Percentiles rank a stretch among this genome's conserved stretches.
Evolutionary conservation across 2,888 invertebrate species (phyloP).

Genomic region (Periphyllus acericola): DNA sequence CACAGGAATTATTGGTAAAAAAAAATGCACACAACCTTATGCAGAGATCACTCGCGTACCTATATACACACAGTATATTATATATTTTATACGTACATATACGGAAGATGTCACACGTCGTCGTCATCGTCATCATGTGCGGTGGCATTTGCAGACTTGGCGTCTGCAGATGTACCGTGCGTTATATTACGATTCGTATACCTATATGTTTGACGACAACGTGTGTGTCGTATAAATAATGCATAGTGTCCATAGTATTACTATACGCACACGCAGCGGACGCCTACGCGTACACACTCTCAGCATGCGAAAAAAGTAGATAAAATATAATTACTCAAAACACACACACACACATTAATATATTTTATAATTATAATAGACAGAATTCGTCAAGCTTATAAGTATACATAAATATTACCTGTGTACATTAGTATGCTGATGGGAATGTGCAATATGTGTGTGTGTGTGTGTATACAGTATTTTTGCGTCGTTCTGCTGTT

Average conservation of each 20-base stretch:
- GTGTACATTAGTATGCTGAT: slow-evolving; percentile 1
- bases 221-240: slow-evolving; percentile 44
- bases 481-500: neutral
- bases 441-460: slow-evolving; percentile 7
- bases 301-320: neutral
- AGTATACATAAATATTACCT: neutral
- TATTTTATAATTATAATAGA: neutral
- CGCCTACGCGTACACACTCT: no score
- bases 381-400: neutral
- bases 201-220: slow-evolving; percentile 6
- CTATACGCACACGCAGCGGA: neutral
- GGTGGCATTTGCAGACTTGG: slow-evolving; percentile 1
- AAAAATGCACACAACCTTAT: neutral
- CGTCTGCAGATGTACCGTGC: slow-evolving; percentile 9
- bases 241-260: neutral
- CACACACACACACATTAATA: neutral
- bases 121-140: slow-evolving; percentile 24
- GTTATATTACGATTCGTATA: neutral
- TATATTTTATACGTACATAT: neutral
- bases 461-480: neutral
- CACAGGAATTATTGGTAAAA: neutral
- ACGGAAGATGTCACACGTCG: neutral
- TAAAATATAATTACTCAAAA: slow-evolving; percentile 12
- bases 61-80: neutral
- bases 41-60: neutral